A percentile compares a stretch with the other conserved stretches of the same genome.
These are phyloP conservation scores for Chlamydotis undulata DNA, from an alignment of 2,113 vertebrate genomes.

Conservation along the genomic window DNA sequence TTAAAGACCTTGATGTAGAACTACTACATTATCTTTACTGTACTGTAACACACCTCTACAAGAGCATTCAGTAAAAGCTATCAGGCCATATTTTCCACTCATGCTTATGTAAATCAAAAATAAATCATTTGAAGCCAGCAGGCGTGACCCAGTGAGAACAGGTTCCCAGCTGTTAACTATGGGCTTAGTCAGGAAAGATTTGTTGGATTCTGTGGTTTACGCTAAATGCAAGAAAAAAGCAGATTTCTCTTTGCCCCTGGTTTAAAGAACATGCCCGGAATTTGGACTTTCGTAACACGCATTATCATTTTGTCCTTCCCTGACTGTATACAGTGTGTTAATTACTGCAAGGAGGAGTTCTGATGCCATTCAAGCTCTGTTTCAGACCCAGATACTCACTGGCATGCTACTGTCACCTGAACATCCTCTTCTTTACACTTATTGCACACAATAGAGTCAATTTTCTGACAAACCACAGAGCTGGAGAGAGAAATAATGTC, in stretches of 20 bases:
- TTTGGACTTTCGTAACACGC: background rate
- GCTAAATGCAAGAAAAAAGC: background rate
- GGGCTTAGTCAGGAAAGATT: constrained; percentile 9
- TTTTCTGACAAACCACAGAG: background rate
- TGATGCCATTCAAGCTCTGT: background rate
- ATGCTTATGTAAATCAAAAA: constrained; percentile 1
- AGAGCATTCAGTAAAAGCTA: background rate
- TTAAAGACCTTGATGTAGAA: background rate
- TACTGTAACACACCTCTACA: background rate
- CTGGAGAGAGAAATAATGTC: background rate
- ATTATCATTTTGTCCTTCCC: background rate
- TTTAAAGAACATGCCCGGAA: background rate
- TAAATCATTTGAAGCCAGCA: constrained; percentile 54
- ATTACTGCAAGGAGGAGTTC: background rate
- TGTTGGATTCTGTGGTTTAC: background rate
- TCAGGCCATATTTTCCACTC: constrained; percentile 44
- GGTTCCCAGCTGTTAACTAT: constrained; percentile 28
- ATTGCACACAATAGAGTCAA: background rate
- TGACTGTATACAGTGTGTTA: background rate
- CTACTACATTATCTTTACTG: background rate
- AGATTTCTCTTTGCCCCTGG: constrained; percentile 1
- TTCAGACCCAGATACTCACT: background rate
- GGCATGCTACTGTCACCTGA: background rate
- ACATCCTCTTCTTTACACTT: background rate
- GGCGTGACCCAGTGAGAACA: background rate